phyloP scores from a whole-genome alignment of 2,888 invertebrate genomes.

The Zaprionus lineosus region DNA sequence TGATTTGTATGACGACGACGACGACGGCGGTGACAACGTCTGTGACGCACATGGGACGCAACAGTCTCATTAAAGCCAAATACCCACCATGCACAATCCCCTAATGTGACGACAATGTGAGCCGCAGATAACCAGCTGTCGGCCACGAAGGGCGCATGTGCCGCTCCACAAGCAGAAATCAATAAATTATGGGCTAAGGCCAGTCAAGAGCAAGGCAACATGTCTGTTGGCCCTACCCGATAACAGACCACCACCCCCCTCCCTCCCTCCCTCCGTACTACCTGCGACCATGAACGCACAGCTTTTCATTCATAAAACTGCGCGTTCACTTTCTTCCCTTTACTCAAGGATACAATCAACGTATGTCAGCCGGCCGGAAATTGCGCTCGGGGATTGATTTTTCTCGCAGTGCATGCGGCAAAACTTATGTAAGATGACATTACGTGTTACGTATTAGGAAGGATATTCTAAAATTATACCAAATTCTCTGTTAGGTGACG shows the following conservation, averaged over 20 bases:
- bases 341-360: slow-evolving; percentile 75
- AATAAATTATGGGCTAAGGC: slow-evolving; percentile 76
- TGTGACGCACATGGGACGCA: slow-evolving; percentile 31
- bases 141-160: slow-evolving; percentile 67
- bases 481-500: no score
- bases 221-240: slow-evolving; percentile 41
- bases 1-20: no score
- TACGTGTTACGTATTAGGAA: no score
- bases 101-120: slow-evolving; percentile 50
- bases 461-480: no score
- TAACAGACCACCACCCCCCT: no score
- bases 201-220: slow-evolving; percentile 80
- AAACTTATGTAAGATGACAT: slow-evolving; percentile 4
- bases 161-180: slow-evolving; percentile 60
- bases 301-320: slow-evolving; percentile 67
- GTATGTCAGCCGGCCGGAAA: slow-evolving; percentile 63
- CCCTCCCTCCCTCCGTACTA: no score
- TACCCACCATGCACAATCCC: neutral
- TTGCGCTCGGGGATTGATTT: slow-evolving; percentile 26
- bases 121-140: slow-evolving; percentile 41
- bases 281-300: no score
- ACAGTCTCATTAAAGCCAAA: slow-evolving; percentile 33
- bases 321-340: slow-evolving; percentile 49
- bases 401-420: neutral
- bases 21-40: no score